These are phyloP conservation scores for Motacilla tschutschensis DNA, from an alignment of 2,113 vertebrate species.

Conservation along the genomic window DNA sequence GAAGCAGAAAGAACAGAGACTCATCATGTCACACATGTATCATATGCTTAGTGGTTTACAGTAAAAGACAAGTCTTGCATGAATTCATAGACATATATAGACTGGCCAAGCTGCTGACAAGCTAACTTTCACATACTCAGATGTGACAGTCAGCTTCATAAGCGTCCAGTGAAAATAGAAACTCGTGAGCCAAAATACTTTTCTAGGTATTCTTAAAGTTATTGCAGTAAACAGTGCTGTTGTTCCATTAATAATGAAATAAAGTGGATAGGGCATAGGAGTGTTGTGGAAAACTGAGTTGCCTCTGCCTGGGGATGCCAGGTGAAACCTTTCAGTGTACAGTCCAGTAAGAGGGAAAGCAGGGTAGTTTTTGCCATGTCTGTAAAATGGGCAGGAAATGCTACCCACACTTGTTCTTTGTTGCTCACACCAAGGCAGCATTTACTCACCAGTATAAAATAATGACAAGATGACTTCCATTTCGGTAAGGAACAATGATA, in stretches of 20 bases:
- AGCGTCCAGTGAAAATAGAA: not conserved
- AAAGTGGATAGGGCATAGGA: not conserved
- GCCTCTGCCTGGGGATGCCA: not conserved
- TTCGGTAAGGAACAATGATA: not conserved
- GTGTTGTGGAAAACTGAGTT: not conserved
- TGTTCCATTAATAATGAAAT: not conserved
- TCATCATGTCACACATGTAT: not conserved
- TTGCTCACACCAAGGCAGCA: not conserved
- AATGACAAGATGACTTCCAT: not conserved
- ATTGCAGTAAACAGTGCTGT: not conserved
- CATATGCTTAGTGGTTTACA: not conserved
- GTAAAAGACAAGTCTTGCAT: not conserved
- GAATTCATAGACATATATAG: not conserved
- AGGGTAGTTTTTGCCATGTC: not conserved
- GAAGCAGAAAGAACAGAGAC: conserved; percentile 52
- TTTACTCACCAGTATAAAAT: not conserved
- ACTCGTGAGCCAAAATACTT: not conserved
- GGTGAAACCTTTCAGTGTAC: not conserved
- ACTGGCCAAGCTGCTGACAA: not conserved
- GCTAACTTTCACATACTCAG: not conserved
- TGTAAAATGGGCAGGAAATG: not conserved
- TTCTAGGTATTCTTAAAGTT: not conserved
- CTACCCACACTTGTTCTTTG: not conserved
- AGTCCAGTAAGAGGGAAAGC: not conserved
- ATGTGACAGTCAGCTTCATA: not conserved